Evolutionary conservation across 1,140 invertebrate genomes (phyloP), one percentile per base, ranked within the genome.

Genomic region (Lordiphosa stackelbergi): DNA sequence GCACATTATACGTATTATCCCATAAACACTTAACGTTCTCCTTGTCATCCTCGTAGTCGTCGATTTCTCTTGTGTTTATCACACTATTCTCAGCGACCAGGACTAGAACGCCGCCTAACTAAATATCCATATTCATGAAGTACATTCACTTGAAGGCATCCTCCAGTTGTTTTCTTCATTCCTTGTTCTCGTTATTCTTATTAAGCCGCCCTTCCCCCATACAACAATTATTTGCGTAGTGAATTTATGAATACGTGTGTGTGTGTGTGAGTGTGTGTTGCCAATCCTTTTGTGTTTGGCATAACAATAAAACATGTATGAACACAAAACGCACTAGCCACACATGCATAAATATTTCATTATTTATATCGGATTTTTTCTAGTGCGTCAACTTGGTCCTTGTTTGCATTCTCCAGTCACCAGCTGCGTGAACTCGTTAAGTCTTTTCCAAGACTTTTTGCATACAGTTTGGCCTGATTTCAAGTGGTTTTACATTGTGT

Each of bases 211-310:
- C 28, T 37, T 12, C 36, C 47, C 54, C 49, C 66, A 34, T 54
- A 55, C 58, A 77, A 66, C 69, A 46, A 43, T 47, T 65, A 73
- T 78, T 73, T 64, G 37, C 19, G 19, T 66, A 54, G 45, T 24
- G 1, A 4, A 22, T 22, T 22, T 22, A 22, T 22, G 19, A 22
- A 22, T 22, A 22, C 19, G 19, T 22, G 5, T 24, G 5, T 66
- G 61, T 72, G 38, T 65, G 66, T 53, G 37, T 35, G 1, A 36
- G 31, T 60, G 53, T 52, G 56, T 7, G 40, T 40, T 36, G 61
- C 54, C 77, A 83, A 75, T 83, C 77, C 75, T 81, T 81, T 81
- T 81, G 71, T 83, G 65, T 83, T 83, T 72, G 56, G 43, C 57
- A 62, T 56, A 69, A 81, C 75, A 75, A 83, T 68, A 66, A 75